Evolutionary conservation across 2,888 invertebrate species (phyloP).

Genomic region (Drosophila birchii): DNA sequence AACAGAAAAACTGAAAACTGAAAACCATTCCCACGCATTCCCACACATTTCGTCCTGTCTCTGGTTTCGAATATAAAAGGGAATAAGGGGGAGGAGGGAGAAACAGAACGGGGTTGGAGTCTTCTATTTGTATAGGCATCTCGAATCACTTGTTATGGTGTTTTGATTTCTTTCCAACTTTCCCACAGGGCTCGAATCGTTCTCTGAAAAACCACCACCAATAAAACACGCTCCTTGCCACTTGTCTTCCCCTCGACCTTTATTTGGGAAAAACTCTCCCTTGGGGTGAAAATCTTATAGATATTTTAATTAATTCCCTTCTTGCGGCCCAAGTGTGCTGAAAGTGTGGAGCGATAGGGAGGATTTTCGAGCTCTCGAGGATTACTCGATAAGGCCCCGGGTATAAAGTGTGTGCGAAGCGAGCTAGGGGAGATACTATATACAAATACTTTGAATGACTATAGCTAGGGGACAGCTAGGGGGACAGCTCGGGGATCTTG

Average conservation of each 20-base stretch:
- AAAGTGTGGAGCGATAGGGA: constrained; percentile 40
- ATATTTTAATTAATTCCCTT: constrained; percentile 75
- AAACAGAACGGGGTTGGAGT: constrained; percentile 37
- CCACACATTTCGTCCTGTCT: constrained; percentile 75
- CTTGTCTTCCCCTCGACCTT: constrained; percentile 58
- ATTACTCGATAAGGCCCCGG: constrained; percentile 42
- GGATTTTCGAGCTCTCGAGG: constrained; percentile 16
- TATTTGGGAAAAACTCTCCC: constrained; percentile 56
- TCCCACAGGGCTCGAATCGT: constrained; percentile 67
- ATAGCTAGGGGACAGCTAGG: neutral
- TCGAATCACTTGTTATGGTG: constrained; percentile 71
- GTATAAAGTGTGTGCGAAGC: constrained; percentile 69
- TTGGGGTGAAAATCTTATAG: constrained; percentile 45
- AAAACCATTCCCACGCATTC: constrained; percentile 66
- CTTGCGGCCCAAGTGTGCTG: constrained; percentile 38
- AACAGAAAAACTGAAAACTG: constrained; percentile 6
- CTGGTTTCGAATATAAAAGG: constrained; percentile 32
- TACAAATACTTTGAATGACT: constrained; percentile 32
- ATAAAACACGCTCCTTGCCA: constrained; percentile 65
- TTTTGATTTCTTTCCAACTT: constrained; percentile 74
- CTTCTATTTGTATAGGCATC: constrained; percentile 64
- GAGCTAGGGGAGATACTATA: constrained; percentile 31
- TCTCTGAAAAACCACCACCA: constrained; percentile 37
- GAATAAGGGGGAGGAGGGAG: neutral
- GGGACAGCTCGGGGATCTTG: constrained; percentile 2